These are phyloP conservation scores for Neocloeon triangulifer DNA, from an alignment of 1,140 invertebrate species.

Conservation along the genomic window DNA sequence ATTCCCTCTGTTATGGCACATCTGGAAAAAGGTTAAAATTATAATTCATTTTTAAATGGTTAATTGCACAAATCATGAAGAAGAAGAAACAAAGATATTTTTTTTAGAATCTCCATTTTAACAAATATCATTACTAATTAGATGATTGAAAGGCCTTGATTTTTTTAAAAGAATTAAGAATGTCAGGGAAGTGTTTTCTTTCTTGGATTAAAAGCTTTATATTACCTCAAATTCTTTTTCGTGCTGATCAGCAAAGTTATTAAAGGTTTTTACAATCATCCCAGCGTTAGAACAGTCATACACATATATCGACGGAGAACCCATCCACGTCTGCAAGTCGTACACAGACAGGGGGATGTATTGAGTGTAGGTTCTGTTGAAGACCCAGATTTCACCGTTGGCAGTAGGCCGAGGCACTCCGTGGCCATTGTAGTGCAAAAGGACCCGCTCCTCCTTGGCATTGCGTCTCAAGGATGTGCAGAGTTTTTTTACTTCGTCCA, in stretches of 20 bases:
- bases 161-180: too few species aligned
- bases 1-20: constrained; percentile 18
- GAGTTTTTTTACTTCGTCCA: constrained; percentile 94
- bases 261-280: constrained; percentile 82
- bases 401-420: constrained; percentile 93
- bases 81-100: background rate
- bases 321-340: constrained; percentile 98
- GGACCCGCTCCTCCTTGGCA: constrained; percentile 94
- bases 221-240: constrained; percentile 61
- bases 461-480: constrained; percentile 87
- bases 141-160: too few species aligned
- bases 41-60: too few species aligned
- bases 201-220: constrained; percentile 4
- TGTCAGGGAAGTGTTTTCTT: too few species aligned
- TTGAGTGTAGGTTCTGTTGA: constrained; percentile 94
- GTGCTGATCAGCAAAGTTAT: constrained; percentile 77
- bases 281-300: constrained; percentile 98
- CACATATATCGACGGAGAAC: constrained; percentile 93
- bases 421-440: constrained; percentile 99
- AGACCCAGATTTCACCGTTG: constrained; percentile 99
- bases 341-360: constrained; percentile 98
- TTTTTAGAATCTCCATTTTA: too few species aligned
- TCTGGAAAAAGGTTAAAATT: constrained; percentile 10
- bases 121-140: too few species aligned
- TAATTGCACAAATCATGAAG: too few species aligned